Evolutionary conservation across 2,888 invertebrate species (phyloP), one percentile per base, ranked within the genome.

Genomic region (Pteria penguin): DNA sequence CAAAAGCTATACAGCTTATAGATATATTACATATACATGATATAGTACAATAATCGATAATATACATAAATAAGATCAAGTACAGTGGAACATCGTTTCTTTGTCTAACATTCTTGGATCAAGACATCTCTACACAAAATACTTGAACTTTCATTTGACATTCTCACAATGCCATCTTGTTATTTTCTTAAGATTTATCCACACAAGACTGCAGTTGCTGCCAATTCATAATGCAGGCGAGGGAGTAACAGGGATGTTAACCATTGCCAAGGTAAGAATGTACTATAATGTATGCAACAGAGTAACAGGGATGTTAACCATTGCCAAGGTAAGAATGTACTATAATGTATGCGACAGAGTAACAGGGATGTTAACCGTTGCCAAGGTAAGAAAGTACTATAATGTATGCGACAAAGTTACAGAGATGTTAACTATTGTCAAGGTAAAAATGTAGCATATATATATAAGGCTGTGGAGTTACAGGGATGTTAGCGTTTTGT

Each of bases 381-480:
- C 85, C 22, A 85, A 85, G 85, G 86, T 86, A 72, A 60, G 68
- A 54, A 55, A n/a, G 8, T 65, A 63, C n/a, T n/a, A 84, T 67
- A 84, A 79, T 75, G 75, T 74, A 3, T 62, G 65, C 36, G 86
- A 85, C 55, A 82, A 80, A 8, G 73, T 82, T 2, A 63, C 80
- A 32, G 75, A 80, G 5, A 86, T 85, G 85, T n/a, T 85, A 4
- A 81, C 79, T 11, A 82, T 85, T 33, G 83, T 84, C 22, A 85
- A 85, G 85, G 86, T 86, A 72, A 60, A 67, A 54, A 55, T 27
- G 8, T 65, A 63, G n/a, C n/a, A n/a, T n/a, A n/a, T n/a, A n/a
- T n/a, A n/a, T n/a, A n/a, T n/a, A n/a, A n/a, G n/a, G n/a, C n/a
- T n/a, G n/a, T n/a, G n/a, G n/a, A n/a, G n/a, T n/a, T n/a, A n/a